These are phyloP conservation scores for Hemiprocne comata DNA, from an alignment of 2,113 vertebrate species.

Conservation along the genomic window DNA sequence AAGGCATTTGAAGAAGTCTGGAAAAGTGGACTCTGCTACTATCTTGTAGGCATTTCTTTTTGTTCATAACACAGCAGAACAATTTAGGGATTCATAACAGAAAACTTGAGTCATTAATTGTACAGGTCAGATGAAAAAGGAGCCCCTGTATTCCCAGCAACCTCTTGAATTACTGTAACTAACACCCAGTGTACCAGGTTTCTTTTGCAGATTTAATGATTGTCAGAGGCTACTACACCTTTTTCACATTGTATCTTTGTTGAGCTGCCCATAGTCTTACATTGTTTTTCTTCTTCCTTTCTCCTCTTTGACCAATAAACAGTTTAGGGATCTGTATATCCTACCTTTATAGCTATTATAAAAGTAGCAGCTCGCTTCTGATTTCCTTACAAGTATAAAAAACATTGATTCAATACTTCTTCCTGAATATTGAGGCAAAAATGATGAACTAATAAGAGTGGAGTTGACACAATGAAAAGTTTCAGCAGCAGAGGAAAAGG, in stretches of 20 bases:
- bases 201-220: constrained; percentile 61
- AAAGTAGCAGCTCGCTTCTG: not conserved
- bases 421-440: not conserved
- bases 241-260: constrained; percentile 4
- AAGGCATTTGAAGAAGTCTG: not conserved
- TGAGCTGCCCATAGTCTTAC: not conserved
- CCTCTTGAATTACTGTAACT: constrained; percentile 59
- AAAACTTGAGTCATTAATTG: constrained; percentile 57
- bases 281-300: not conserved
- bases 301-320: not conserved
- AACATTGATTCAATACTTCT: not conserved
- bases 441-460: not conserved
- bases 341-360: not conserved
- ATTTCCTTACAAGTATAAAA: not conserved
- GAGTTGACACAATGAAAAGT: not conserved
- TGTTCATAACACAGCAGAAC: constrained; percentile 36
- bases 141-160: constrained; percentile 51
- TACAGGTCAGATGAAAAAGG: constrained; percentile 51
- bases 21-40: constrained; percentile 24
- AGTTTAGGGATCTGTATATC: not conserved
- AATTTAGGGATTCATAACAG: constrained; percentile 47
- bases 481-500: not conserved
- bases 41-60: constrained; percentile 25
- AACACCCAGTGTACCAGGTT: constrained; percentile 38
- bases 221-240: constrained; percentile 17